Conservation (phyloP, 92 coral and sea anemone genomes). For the Siderastrea radians region DNA sequence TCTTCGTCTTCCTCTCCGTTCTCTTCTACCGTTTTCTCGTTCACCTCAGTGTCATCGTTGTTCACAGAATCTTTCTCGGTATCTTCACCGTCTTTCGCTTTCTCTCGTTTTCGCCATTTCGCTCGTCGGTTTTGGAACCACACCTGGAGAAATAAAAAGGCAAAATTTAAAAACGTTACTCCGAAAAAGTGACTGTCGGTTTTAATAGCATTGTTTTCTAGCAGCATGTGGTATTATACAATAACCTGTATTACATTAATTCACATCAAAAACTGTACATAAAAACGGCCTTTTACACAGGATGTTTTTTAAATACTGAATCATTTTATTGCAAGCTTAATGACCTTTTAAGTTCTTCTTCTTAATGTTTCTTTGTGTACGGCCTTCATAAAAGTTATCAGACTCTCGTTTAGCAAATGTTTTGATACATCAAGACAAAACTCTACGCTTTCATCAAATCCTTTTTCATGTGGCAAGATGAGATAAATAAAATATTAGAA, state of each 20-base stretch:
- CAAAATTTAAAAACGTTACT: constrained; percentile 5
- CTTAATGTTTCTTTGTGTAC: neutral
- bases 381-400: neutral
- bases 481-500: constrained; percentile 17
- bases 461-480: constrained; percentile 8
- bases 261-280: neutral
- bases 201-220: constrained; percentile 11
- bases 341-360: neutral
- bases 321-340: neutral
- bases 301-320: neutral
- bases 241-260: constrained; percentile 22
- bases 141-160: constrained; percentile 65
- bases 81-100: constrained; percentile 69
- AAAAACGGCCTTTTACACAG: neutral
- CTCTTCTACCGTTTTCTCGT: constrained; percentile 13
- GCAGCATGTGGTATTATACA: constrained; percentile 11
- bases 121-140: constrained; percentile 99
- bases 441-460: constrained; percentile 3
- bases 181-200: neutral
- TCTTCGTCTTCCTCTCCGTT: constrained; percentile 16
- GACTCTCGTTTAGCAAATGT: constrained; percentile 2
- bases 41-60: constrained; percentile 43
- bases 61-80: constrained; percentile 61
- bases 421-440: constrained; percentile 7
- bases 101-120: constrained; percentile 97